Base-by-base conservation (phyloP, 2,888 invertebrate genomes). In the Macropis europaea region DNA sequence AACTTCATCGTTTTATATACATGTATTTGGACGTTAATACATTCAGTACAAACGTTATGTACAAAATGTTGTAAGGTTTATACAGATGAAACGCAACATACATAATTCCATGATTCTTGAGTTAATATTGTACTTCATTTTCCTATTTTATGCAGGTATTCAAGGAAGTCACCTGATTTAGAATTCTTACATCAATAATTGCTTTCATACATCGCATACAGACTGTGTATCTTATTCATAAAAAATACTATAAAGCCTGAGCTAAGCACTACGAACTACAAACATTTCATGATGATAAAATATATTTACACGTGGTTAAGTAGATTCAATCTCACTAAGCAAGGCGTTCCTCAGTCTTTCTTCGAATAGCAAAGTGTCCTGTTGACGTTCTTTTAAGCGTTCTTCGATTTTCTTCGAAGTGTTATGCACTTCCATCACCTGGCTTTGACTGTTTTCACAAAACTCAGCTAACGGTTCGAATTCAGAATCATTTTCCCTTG, bases 291-390 rank as follows among this genome's bases (percentile, higher is more conserved):
- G 5, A 1, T 9, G 5, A 1, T 15, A 22, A 26, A 30, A 6
- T 6, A 26, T 15, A 40, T 48, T 30, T 32, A 45, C 3, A 30
- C 6, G 0, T 42, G 11, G 0, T 17, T 59, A 19, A 11, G 6
- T 66, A 32, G 2, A 36, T 13, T 43, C n/a, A 9, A 6, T 6
- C 54, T 76, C 57, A n/a, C 24, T 40, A 0, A 47, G 11, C 3
- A 92, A 88, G 15, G 92, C 92, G 68, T 89, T 82, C 83, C 86
- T 88, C 30, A 93, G 82, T 79, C 90, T 88, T 75, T 91, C 90
- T 77, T 93, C 92, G 53, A 93, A 89, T 76, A 90, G 90, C 42
- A 90, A 74, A 34, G 91, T 92, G 79, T 90, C 91, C 64, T 90
- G 88, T 79, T 87, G 90, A 76, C 91, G 91, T 76, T 90, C 87